phyloP scores from a whole-genome alignment of 2,113 vertebrate species.

The Brachyhypopomus occidentalis region DNA sequence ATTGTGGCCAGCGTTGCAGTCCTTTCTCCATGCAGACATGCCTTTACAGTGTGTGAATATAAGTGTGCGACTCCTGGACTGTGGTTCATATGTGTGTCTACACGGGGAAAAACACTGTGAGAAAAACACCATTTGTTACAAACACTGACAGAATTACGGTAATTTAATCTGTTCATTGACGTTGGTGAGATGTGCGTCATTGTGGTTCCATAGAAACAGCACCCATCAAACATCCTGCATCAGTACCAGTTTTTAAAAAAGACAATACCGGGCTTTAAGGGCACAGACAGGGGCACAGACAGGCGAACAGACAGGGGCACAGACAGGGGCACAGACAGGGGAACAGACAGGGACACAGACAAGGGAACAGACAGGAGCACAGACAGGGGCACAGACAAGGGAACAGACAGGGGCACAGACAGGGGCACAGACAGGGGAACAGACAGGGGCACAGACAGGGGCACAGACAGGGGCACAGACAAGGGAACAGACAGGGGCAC shows the following conservation, averaged over 20 bases:
- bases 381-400: too few species aligned
- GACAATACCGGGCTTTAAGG: neutral
- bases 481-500: too few species aligned
- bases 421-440: neutral
- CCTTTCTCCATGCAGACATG: constrained; percentile 59
- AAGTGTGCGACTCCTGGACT: constrained; percentile 1
- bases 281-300: too few species aligned
- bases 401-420: too few species aligned
- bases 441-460: too few species aligned
- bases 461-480: neutral
- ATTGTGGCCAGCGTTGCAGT: constrained; percentile 57
- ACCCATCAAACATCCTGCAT: constrained; percentile 12
- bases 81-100: neutral
- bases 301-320: too few species aligned
- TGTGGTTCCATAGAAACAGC: constrained; percentile 41
- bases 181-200: constrained; percentile 26
- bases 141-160: constrained; percentile 18
- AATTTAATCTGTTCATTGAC: constrained; percentile 22
- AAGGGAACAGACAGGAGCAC: too few species aligned
- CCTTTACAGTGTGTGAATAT: constrained; percentile 57
- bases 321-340: too few species aligned
- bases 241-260: neutral
- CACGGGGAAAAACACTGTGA: neutral
- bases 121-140: constrained; percentile 22
- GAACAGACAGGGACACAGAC: neutral